Base-by-base conservation (phyloP, 2,797 vertebrate species). In the Danio albolineatus region DNA sequence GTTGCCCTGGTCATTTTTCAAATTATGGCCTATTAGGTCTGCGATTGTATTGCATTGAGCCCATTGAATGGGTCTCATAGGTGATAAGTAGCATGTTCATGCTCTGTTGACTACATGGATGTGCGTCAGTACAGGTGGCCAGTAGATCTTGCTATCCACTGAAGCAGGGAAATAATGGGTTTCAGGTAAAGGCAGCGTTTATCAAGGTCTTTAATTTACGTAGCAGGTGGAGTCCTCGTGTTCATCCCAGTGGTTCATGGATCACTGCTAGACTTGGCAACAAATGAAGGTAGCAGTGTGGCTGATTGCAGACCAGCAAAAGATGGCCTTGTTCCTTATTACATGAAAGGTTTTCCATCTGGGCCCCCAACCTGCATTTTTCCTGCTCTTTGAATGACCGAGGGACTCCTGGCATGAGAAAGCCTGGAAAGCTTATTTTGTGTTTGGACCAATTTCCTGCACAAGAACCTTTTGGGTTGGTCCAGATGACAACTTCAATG, bases 131-230 rank as follows among this genome's bases (percentile, higher is more conserved):
- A 66, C 77, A 80, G 77, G 66, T 84, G 77, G 69, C 39, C 36
- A 28, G 38, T 49, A 70, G 69, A 53, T 43, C 51, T 75, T 66
- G 61, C 43, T 69, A 61, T 69, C 62, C 73, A 73, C 53, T 19
- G 36, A 64, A 83, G 76, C 62, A 64, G 57, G 73, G 49, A 73
- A 83, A 83, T 81, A 10, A 73, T 61, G 74, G 81, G 74, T 66
- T 84, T 83, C 80, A 79, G 75, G 66, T 73, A 41, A 53, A 60
- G 61, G 65, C 38, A 59, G 70, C 16, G 0, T 57, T 66, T 48
- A 54, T 60, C 12, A 28, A 53, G 60, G 60, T 81, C 81, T 82
- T 69, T 84, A 76, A 86, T 86, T 84, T 78, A 65, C 38, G 19
- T 64, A 70, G 59, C 71, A 78, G 77, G 65, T 60, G 65, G 21